Evolutionary conservation across 2,888 invertebrate genomes (phyloP).

Genomic region (Liodrosophila aerea): DNA sequence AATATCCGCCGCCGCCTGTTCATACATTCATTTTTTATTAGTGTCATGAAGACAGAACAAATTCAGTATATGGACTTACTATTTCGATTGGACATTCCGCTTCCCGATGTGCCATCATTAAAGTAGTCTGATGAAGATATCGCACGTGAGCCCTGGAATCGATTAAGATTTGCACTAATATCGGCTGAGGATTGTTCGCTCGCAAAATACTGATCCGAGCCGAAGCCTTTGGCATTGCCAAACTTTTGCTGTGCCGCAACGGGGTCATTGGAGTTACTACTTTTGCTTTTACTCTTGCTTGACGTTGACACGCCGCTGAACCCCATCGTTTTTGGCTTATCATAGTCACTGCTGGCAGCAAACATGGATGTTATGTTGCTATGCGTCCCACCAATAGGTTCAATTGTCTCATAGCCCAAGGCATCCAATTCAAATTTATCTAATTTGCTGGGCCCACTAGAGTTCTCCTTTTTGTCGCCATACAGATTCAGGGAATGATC

Average conservation of each 20-base stretch:
- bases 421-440: conserved; percentile 80
- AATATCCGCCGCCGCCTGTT: conserved; percentile 63
- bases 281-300: conserved; percentile 42
- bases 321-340: conserved; percentile 46
- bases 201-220: conserved; percentile 98
- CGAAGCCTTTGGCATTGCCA: conserved; percentile 98
- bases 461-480: conserved; percentile 49
- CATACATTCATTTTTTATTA: no score
- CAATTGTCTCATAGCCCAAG: conserved; percentile 81
- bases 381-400: conserved; percentile 80
- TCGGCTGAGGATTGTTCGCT: conserved; percentile 84
- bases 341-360: conserved; percentile 59
- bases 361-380: conserved; percentile 82
- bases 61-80: no score
- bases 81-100: conserved; percentile 39
- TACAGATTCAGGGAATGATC: conserved; percentile 74
- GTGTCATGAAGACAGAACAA: no score
- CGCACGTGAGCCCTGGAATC: conserved; percentile 96
- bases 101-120: conserved; percentile 84
- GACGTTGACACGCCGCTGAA: conserved; percentile 9
- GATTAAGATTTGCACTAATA: conserved; percentile 83
- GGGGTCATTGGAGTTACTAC: conserved; percentile 56
- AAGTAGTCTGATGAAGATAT: conserved; percentile 99
- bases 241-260: conserved; percentile 95
- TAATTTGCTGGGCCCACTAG: conserved; percentile 57